Conservation (phyloP, 2,113 vertebrate genomes). For the Gallinago paraguaiae region DNA sequence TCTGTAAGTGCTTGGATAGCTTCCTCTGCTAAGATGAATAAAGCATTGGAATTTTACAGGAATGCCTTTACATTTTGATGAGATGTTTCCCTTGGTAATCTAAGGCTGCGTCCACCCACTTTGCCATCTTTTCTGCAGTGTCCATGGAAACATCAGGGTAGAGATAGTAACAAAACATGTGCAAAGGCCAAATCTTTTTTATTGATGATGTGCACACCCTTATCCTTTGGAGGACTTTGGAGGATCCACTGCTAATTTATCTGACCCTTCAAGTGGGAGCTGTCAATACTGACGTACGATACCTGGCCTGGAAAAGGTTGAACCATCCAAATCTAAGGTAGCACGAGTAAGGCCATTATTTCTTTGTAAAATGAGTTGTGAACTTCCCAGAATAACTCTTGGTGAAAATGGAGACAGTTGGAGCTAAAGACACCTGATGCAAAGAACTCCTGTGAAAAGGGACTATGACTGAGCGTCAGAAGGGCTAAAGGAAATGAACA, state of each 20-base stretch:
- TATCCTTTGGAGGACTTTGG: background rate
- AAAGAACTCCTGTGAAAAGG: background rate
- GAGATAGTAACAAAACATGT: background rate
- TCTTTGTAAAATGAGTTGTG: background rate
- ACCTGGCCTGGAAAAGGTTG: background rate
- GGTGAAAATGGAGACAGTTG: background rate
- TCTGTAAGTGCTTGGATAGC: background rate
- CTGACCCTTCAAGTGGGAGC: background rate
- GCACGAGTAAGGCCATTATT: background rate
- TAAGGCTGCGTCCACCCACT: background rate
- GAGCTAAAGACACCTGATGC: background rate
- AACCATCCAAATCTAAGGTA: background rate
- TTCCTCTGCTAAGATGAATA: background rate
- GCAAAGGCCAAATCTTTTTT: background rate
- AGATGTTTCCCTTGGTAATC: background rate
- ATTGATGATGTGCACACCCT: background rate
- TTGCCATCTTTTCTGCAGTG: background rate
- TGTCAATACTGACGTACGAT: background rate
- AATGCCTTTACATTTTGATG: background rate
- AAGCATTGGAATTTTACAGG: background rate
- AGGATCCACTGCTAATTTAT: background rate
- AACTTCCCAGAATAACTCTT: background rate
- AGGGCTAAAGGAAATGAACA: background rate
- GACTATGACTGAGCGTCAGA: background rate
- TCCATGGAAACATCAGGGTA: background rate